These are phyloP conservation scores for Patiria miniata DNA, from an alignment of 35 echinoderm and acorn worm species.

Conservation along the genomic window DNA sequence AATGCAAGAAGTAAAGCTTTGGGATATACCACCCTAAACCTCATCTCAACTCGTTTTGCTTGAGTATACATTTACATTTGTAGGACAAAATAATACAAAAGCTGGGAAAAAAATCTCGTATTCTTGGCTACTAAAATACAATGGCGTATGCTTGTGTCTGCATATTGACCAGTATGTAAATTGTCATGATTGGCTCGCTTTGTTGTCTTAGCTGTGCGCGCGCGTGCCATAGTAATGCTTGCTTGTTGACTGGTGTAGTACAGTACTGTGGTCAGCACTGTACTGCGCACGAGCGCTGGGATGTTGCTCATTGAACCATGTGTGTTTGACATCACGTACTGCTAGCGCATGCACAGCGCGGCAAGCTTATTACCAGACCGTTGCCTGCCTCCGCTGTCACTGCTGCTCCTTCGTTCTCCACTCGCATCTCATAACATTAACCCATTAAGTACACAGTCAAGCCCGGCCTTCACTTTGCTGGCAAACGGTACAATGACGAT, in stretches of 20 bases:
- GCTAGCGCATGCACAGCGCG: too few relatives aligned
- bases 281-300: not conserved
- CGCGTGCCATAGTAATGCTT: not conserved
- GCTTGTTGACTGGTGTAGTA: constrained; percentile 9
- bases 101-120: too few relatives aligned
- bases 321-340: constrained; percentile 27
- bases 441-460: constrained; percentile 24
- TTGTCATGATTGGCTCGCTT: not conserved
- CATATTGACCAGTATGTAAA: not conserved
- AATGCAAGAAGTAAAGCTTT: too few relatives aligned
- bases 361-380: not conserved
- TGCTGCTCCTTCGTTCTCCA: constrained; percentile 4
- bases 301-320: constrained; percentile 20
- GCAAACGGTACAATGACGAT: constrained; percentile 62
- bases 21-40: too few relatives aligned
- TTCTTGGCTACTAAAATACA: too few relatives aligned
- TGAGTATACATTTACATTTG: too few relatives aligned
- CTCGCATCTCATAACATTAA: constrained; percentile 31
- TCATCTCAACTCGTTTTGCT: too few relatives aligned
- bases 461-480: not conserved
- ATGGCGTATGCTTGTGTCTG: too few relatives aligned
- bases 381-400: constrained; percentile 23
- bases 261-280: not conserved
- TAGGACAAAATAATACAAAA: too few relatives aligned
- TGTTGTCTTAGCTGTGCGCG: constrained; percentile 27